Evolutionary conservation across 2,888 invertebrate genomes (phyloP).

Genomic region (Diabrotica balteata): DNA sequence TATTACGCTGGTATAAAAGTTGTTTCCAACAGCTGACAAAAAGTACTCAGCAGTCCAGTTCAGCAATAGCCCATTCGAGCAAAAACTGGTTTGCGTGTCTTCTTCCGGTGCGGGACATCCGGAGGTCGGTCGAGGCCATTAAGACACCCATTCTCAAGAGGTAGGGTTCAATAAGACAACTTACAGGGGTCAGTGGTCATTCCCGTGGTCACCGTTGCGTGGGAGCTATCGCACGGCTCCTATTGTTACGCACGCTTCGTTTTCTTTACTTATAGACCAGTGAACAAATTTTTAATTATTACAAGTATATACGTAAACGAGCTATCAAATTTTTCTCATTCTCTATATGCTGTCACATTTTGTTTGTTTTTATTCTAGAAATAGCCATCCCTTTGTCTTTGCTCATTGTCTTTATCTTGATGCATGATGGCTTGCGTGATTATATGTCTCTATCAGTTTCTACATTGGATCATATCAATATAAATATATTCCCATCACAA

Average conservation of each 20-base stretch:
- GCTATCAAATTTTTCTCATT: neutral
- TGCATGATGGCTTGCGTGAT: too few species aligned
- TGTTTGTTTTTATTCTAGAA: too few species aligned
- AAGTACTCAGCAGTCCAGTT: neutral
- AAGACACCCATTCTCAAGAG: conserved; percentile 4
- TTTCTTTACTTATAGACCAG: conserved; percentile 33
- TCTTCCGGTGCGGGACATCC: conserved; percentile 38
- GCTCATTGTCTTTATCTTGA: too few species aligned
- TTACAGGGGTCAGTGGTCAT: conserved; percentile 55
- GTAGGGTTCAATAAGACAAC: conserved; percentile 40
- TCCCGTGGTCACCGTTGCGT: conserved; percentile 54
- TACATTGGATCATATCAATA: too few species aligned
- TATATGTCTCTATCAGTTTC: too few species aligned
- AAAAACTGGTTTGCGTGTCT: conserved; percentile 32
- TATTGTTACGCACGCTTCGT: conserved; percentile 47
- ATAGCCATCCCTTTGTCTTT: too few species aligned
- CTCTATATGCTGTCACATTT: too few species aligned
- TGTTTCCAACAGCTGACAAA: neutral
- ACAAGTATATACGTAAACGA: too few species aligned
- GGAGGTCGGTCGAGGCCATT: conserved; percentile 29
- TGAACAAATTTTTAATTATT: neutral
- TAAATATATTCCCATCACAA: too few species aligned
- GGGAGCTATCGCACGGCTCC: conserved; percentile 59
- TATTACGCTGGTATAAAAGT: too few species aligned
- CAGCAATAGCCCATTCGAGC: conserved; percentile 4